Evolutionary conservation across 2,113 vertebrate genomes (phyloP).

Genomic region (Neogale vison): DNA sequence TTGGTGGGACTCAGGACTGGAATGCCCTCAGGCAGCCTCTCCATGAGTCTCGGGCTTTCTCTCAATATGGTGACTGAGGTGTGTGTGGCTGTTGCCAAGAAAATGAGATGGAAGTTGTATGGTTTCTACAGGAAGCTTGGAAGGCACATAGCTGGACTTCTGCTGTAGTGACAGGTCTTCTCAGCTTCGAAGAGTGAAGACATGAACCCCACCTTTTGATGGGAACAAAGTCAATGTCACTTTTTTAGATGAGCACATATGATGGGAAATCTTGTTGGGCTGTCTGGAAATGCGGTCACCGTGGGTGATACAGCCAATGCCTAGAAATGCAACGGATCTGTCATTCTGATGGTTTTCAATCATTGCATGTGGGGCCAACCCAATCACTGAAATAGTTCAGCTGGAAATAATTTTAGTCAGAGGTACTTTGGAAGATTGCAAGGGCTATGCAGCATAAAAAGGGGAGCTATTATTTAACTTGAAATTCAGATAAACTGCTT

Average conservation of each 20-base stretch:
- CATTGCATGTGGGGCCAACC: fast-evolving
- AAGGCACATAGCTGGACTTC: not conserved
- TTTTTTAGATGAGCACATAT: fast-evolving
- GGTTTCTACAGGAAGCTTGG: not conserved
- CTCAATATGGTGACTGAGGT: fast-evolving
- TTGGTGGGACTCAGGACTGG: fast-evolving
- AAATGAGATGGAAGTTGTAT: not conserved
- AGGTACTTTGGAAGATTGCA: not conserved
- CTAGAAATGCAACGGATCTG: fast-evolving
- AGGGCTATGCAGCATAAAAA: not conserved
- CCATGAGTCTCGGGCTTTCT: not conserved
- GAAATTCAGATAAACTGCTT: not conserved
- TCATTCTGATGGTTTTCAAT: not conserved
- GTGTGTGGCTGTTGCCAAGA: not conserved
- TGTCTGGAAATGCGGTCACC: not conserved
- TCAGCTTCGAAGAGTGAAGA: not conserved
- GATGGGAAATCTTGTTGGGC: not conserved
- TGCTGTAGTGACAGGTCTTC: not conserved
- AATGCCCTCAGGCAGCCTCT: fast-evolving
- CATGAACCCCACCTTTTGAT: not conserved
- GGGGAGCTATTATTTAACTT: not conserved
- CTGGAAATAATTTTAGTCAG: not conserved
- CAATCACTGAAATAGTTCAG: not conserved
- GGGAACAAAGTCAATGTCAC: not conserved
- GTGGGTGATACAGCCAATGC: fast-evolving